Base-by-base conservation (phyloP, 2,113 vertebrate genomes). In the Sardina pilchardus region DNA sequence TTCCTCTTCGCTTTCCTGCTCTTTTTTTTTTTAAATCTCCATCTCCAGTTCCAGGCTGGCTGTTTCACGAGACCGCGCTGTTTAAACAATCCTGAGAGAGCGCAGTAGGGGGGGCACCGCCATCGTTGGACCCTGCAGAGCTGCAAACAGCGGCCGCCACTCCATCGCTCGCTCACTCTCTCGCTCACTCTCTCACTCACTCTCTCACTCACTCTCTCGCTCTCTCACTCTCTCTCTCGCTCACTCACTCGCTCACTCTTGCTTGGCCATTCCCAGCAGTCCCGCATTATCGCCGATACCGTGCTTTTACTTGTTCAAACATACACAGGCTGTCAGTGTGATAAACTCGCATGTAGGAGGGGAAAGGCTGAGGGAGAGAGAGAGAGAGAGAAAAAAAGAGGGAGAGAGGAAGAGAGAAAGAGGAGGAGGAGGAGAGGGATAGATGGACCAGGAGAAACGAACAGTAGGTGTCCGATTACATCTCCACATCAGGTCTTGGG, bases 241-340 rank as follows among this genome's bases (percentile, higher is more conserved):
- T 78, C 83, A 0, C 44, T 82, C 45, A 71, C 59, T 82, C 75
- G 34, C 30, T 34, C 56, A 19, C 44, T 83, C 59, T 44, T 59
- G 83, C 39, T 85, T 59, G 82, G 85, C 86, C 87, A 86, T 30
- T 78, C 82, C 30, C 47, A 81, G 75, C 88, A 87, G 88, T 78
- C 85, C 84, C 88, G 86, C 47, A 80, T 80, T 83, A 87, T 88
- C 84, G 71, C 81, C 36, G 45, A 45, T 82, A 47, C 48, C 83
- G 8, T 43, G 63, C 48, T 82, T 89, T 80, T 48, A 56, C 85
- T 84, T 84, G 86, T 87, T 53, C 84, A 89, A 90, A 89, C 88
- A 89, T 81, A 88, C 85, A 85, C 44, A 78, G 80, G 26, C 12
- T 84, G 86, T 81, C 59, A 83, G 83, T 81, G 50, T 63, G 82